phyloP scores from a whole-genome alignment of 2,888 invertebrate genomes.

The Chironomus riparius region DNA sequence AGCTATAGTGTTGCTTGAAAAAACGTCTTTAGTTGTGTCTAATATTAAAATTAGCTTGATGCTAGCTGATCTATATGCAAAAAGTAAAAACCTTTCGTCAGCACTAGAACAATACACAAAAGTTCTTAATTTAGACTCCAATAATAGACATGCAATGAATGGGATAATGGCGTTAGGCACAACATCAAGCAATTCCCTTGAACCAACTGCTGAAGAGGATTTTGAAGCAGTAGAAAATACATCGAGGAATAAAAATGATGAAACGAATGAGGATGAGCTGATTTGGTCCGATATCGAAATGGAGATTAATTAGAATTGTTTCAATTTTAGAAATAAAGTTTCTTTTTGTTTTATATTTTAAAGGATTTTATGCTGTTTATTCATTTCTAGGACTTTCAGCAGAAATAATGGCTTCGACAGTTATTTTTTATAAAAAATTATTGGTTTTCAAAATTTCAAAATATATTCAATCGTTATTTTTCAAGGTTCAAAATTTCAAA shows the following conservation, averaged over 20 bases:
- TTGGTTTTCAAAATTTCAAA: too few relatives aligned
- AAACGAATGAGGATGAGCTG: conserved; percentile 49
- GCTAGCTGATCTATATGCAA: conserved; percentile 19
- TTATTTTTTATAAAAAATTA: too few relatives aligned
- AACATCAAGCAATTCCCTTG: conserved; percentile 30
- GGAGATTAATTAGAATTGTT: conserved; percentile 40
- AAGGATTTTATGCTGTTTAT: too few relatives aligned
- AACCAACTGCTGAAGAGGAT: conserved; percentile 35
- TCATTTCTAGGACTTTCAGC: too few relatives aligned
- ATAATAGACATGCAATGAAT: conserved; percentile 36
- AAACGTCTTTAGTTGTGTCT: conserved; percentile 44
- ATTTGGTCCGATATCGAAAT: conserved; percentile 54
- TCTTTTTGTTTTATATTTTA: too few relatives aligned
- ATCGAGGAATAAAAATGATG: conserved; percentile 41
- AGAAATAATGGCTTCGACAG: too few relatives aligned
- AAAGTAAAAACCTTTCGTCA: not conserved
- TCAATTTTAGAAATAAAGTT: too few relatives aligned
- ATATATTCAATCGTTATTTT: too few relatives aligned
- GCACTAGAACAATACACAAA: conserved; percentile 19
- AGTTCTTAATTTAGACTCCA: conserved; percentile 37
- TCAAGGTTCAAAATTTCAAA: too few relatives aligned
- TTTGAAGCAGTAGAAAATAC: conserved; percentile 36
- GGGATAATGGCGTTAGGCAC: conserved; percentile 38
- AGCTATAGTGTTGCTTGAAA: conserved; percentile 58
- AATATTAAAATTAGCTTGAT: conserved; percentile 11